Conservation (phyloP, 2,113 vertebrate genomes). For the Forbesichthys agassizii region DNA sequence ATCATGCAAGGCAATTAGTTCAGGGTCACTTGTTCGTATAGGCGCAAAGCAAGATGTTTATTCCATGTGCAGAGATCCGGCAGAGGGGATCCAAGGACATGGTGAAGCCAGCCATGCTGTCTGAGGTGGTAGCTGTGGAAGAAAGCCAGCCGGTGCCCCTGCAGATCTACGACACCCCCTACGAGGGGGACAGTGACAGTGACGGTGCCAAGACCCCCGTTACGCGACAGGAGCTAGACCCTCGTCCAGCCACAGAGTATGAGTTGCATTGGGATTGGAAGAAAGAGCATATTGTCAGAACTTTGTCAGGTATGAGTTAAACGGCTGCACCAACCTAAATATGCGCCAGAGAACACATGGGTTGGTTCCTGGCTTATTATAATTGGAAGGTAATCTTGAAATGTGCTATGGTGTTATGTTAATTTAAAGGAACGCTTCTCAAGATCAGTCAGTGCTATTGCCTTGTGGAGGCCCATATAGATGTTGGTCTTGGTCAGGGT, state of each 20-base stretch:
- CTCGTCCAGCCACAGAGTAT: conserved; percentile 79
- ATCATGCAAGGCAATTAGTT: neutral
- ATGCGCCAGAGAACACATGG: neutral
- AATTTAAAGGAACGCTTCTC: too few species aligned
- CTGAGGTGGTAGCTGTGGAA: conserved; percentile 68
- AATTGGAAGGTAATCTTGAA: too few species aligned
- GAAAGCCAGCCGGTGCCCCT: conserved; percentile 43
- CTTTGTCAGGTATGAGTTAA: conserved; percentile 79
- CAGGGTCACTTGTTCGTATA: too few species aligned
- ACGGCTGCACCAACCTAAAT: neutral
- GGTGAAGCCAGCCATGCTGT: conserved; percentile 79
- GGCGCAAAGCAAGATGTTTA: too few species aligned
- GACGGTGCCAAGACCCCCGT: conserved; percentile 32
- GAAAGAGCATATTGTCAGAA: conserved; percentile 85
- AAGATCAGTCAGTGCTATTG: too few species aligned
- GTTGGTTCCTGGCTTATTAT: neutral
- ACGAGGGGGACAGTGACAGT: conserved; percentile 59
- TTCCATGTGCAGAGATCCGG: conserved; percentile 78
- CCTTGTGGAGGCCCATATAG: too few species aligned
- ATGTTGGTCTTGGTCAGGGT: too few species aligned
- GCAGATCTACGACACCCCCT: conserved; percentile 81
- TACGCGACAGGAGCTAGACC: conserved; percentile 73
- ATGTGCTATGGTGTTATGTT: too few species aligned
- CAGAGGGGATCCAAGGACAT: conserved; percentile 87
- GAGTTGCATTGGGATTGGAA: conserved; percentile 92